These are phyloP conservation scores for Drosophila paranaensis DNA, from an alignment of 2,888 invertebrate genomes.

Conservation along the genomic window DNA sequence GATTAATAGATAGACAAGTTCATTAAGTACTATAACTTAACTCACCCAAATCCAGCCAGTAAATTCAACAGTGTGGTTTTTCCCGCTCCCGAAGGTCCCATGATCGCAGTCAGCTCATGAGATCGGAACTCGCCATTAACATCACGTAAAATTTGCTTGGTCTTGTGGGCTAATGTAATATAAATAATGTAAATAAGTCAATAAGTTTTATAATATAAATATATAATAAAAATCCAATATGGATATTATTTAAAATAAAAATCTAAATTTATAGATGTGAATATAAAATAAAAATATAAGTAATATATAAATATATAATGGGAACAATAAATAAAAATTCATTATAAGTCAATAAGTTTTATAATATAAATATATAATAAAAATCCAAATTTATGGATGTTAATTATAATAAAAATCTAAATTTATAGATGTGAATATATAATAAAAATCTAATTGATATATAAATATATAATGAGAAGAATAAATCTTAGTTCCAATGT, in stretches of 20 bases:
- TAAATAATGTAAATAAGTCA: background rate
- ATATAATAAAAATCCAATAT: background rate
- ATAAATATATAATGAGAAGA: no score
- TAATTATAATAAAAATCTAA: no score
- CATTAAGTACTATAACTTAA: background rate
- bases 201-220: background rate
- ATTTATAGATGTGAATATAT: no score
- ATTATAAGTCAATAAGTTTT: background rate
- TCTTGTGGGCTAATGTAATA: conserved; percentile 85
- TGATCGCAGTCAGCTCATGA: conserved; percentile 94
- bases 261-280: background rate
- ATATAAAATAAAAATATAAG: background rate
- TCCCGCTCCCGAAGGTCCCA: conserved; percentile 97
- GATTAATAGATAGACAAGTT: background rate
- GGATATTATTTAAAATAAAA: background rate
- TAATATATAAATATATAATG: background rate
- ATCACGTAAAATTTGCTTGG: conserved; percentile 91
- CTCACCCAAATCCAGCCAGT: conserved; percentile 95
- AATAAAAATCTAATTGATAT: no score
- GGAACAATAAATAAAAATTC: no score
- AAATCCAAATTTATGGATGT: background rate
- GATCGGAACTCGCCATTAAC: conserved; percentile 94
- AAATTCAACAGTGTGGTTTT: conserved; percentile 96
- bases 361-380: background rate
- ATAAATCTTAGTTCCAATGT: no score